Evolutionary conservation across 2,797 vertebrate genomes (phyloP), one percentile per base, ranked within the genome.

Genomic region (Molossus molossus): DNA sequence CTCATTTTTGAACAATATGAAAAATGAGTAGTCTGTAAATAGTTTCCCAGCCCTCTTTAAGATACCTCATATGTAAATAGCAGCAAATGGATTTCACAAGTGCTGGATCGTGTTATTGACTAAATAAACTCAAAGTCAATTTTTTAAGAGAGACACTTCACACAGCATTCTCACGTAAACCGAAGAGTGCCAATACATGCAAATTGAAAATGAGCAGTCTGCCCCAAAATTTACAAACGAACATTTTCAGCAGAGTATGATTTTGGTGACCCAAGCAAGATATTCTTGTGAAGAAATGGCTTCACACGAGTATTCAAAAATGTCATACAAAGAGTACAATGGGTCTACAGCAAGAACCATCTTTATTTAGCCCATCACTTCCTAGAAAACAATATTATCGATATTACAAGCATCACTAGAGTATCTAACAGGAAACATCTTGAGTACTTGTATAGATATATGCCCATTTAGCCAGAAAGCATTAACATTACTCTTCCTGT

Each of bases 251-350:
- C 9, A 80, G 60, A 50, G 21, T 64, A 48, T 82, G 80, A 81
- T 83, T 91, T 82, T 76, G 69, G 9, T 77, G 93, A 94, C 27
- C 58, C 27, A 65, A 75, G 40, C 53, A 90, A 95, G 58, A 82
- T 50, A 13, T 91, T 81, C 92, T 81, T 91, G 9, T 75, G 55
- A 90, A 95, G 37, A 81, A 88, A 70, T 90, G 69, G 79, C 18
- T 95, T 96, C 50, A 67, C 80, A 0, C 58, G 96, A 90, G 48
- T 55, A 83, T 87, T 83, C 14, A 21, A 53, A 94, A 95, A 45
- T 55, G 87, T 21, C 25, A 72, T 40, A 55, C 76, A 81, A 73
- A 77, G 57, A 80, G 6, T 48, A n/a, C 27, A 87, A 33, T 69
- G 21, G 33, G 14, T 64, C 57, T 67, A 55, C 5, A 79, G 64